A percentile compares a stretch with the other conserved stretches of the same genome.
These are phyloP conservation scores for Scaptomyza caliginosa DNA, from an alignment of 2,888 invertebrate genomes.

Conservation along the genomic window DNA sequence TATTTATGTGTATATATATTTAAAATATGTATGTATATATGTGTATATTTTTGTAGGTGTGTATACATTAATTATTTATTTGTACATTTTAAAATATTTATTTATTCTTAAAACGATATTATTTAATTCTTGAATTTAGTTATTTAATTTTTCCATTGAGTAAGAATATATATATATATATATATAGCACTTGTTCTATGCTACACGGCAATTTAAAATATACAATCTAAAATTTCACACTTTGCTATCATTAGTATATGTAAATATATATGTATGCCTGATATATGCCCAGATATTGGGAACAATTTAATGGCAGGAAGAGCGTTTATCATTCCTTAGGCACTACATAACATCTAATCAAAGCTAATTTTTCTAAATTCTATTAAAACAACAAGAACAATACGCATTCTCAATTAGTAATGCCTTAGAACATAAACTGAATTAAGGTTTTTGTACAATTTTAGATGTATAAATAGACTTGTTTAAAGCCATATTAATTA, in stretches of 20 bases:
- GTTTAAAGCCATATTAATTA: constrained; percentile 31
- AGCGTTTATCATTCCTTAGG: constrained; percentile 45
- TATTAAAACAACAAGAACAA: constrained; percentile 13
- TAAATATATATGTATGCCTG: constrained; percentile 28
- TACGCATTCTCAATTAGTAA: constrained; percentile 8
- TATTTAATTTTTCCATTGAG: constrained; percentile 1
- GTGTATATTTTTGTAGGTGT: constrained; percentile 3
- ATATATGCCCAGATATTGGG: constrained; percentile 18
- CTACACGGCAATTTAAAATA: constrained; percentile 18
- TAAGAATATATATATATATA: constrained; percentile 1
- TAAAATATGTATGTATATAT: constrained; percentile 29
- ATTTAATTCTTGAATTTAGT: constrained; percentile 5
- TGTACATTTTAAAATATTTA: constrained; percentile 30
- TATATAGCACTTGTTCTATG: background rate
- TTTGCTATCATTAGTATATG: background rate
- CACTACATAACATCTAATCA: constrained; percentile 42
- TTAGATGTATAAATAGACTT: constrained; percentile 17
- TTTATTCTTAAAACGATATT: constrained; percentile 2
- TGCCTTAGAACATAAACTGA: constrained; percentile 4
- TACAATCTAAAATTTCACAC: constrained; percentile 5
- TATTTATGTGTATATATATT: constrained; percentile 18
- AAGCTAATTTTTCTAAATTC: constrained; percentile 19
- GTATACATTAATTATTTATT: constrained; percentile 19
- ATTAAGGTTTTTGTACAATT: constrained; percentile 5
- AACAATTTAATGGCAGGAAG: constrained; percentile 43